Evolutionary conservation across 2,888 invertebrate genomes (phyloP).

Genomic region (Epirrhoe alternata): DNA sequence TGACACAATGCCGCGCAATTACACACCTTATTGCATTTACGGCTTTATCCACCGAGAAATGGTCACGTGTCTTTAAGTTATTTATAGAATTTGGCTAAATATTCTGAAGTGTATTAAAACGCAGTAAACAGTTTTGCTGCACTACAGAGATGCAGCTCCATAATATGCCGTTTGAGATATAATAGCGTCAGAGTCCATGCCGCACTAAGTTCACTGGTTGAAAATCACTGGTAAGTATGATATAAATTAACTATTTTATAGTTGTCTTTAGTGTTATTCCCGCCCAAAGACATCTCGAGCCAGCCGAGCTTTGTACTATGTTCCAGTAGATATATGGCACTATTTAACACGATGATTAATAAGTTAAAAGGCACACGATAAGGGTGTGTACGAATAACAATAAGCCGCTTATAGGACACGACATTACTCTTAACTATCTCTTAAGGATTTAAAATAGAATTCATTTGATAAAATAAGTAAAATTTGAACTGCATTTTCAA

Average conservation of each 20-base stretch:
- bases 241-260: neutral
- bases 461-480: neutral
- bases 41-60: conserved; percentile 2
- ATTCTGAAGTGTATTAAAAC: neutral
- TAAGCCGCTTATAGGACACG: conserved; percentile 4
- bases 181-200: neutral
- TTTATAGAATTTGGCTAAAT: conserved; percentile 1
- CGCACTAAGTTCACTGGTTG: neutral
- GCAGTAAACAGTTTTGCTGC: neutral
- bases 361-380: conserved; percentile 24
- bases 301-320: conserved; percentile 19
- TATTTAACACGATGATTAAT: neutral
- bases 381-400: conserved; percentile 3
- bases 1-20: conserved; percentile 12
- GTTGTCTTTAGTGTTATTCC: neutral
- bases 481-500: neutral
- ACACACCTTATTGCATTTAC: conserved; percentile 13
- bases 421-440: neutral
- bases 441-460: neutral
- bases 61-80: conserved; percentile 1
- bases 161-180: neutral
- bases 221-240: neutral
- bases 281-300: conserved; percentile 16
- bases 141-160: neutral
- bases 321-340: conserved; percentile 21